Base-by-base conservation (phyloP, 2,888 invertebrate species). In the Xylophagus ater region DNA sequence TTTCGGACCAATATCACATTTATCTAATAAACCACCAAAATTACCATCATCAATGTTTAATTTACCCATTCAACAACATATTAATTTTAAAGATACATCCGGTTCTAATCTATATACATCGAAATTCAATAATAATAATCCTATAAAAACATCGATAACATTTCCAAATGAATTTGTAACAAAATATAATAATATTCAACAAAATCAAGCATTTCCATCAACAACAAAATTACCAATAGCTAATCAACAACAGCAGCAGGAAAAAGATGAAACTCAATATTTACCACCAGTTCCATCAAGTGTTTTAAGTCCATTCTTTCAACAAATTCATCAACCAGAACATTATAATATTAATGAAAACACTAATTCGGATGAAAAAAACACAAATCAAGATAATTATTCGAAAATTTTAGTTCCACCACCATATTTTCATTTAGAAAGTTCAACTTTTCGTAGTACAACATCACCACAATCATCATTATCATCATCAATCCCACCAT, bases 231-330 rank as follows among this genome's bases (percentile, higher is more conserved):
- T n/a, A n/a, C n/a, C n/a, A n/a, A 14, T 14, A 21, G 12, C n/a
- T n/a, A 20, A 15, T 2, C 10, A 4, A 12, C 25, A 2, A 8
- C 4, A 2, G 13, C 24, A 34, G 3, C 25, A 3, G 34, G 17
- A 24, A 4, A 4, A 28, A 10, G 3, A 23, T 7, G 30, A 30
- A 18, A 15, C 25, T 2, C 38, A 38, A 10, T 9, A 15, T 4
- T 33, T 43, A 13, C 47, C 47, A 19, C 43, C 38, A 12, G 36
- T 47, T 13, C 43, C 45, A 12, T 41, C 46, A 24, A 46, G 44
- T 23, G 44, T 44, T 8, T 34, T 46, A 7, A 42, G 37, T 6
- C 47, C 43, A 33, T 45, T 45, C 25, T 45, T 45, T 34, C 43
- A 41, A 23, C 41, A 40, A 21, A 21, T 42, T n/a, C 42, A 40